Conservation (phyloP, 64 coral and sea anemone species). For the Dendrophyllia cribrosa region DNA sequence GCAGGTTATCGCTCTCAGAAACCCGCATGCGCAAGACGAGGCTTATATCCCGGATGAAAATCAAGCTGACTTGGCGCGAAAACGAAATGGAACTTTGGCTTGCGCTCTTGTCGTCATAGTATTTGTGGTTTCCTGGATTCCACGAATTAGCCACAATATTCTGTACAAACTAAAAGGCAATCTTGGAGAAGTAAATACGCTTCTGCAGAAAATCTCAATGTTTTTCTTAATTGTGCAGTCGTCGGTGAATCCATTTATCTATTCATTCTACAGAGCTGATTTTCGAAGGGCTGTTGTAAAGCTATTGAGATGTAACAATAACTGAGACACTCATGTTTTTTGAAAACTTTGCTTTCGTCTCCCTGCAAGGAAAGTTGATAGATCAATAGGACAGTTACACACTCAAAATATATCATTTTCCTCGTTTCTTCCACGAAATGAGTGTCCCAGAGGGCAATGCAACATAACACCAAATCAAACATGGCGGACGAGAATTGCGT, state of each 20-base stretch:
- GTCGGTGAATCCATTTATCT: constrained; percentile 34
- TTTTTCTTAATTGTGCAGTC: constrained; percentile 40
- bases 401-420: too few species aligned
- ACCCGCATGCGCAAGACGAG: not conserved
- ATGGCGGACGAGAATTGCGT: too few species aligned
- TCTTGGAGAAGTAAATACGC: not conserved
- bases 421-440: too few species aligned
- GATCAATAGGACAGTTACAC: too few species aligned
- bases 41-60: not conserved
- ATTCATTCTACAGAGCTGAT: constrained; percentile 42
- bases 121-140: constrained; percentile 45
- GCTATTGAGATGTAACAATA: not conserved
- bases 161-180: not conserved
- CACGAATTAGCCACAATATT: constrained; percentile 11
- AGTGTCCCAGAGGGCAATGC: too few species aligned
- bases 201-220: constrained; percentile 11
- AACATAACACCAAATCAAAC: too few species aligned
- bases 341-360: too few species aligned
- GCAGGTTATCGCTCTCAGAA: not conserved
- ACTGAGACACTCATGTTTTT: too few species aligned
- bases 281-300: not conserved
- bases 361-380: too few species aligned
- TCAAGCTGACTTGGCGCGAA: not conserved
- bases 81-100: not conserved
- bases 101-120: not conserved